Evolutionary conservation across 2,113 vertebrate species (phyloP), one percentile per base, ranked within the genome.

Genomic region (Osmerus eperlanus): DNA sequence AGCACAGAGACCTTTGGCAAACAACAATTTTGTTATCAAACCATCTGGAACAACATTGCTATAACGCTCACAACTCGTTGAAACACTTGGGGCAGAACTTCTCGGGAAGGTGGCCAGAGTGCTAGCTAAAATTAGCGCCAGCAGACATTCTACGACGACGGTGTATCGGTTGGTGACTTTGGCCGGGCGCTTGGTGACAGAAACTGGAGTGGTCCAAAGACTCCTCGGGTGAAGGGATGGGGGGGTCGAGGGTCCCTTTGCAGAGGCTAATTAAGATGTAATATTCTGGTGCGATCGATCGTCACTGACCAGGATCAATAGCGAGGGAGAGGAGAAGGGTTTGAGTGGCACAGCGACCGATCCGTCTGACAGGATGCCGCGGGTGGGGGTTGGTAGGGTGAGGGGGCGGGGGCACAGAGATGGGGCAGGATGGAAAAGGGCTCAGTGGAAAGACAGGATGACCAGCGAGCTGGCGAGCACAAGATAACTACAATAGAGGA

Each of bases 281-380:
- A 94, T 75, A 92, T 93, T 93, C 94, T 92, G 87, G 89, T 88
- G 80, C 81, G 92, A 94, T 92, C 92, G 88, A 95, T 94, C 93
- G 75, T 71, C 81, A 83, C 87, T 79, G 87, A 85, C 90, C 87
- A 70, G 83, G 86, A 94, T 95, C 93, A 85, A 94, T 94, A 92
- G 62, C 72, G 76, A 82, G 83, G 72, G 85, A 88, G 81, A 86
- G 87, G 91, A 58, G 23, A 62, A 25, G 62, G 53, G 32, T 58
- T 90, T 89, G 89, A 92, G 83, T 92, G 92, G 90, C 91, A 78
- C 80, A 89, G 91, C 86, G 82, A 84, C 87, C 54, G 86, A 86
- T 88, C 81, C 81, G 85, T 81, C 75, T 69, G 73, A 78, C 79
- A 76, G 84, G 86, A 90, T 87, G 90, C 59, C 68, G 56, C 18